Evolutionary conservation across 2,113 vertebrate genomes (phyloP).

Genomic region (Telmatochromis brachygnathus): DNA sequence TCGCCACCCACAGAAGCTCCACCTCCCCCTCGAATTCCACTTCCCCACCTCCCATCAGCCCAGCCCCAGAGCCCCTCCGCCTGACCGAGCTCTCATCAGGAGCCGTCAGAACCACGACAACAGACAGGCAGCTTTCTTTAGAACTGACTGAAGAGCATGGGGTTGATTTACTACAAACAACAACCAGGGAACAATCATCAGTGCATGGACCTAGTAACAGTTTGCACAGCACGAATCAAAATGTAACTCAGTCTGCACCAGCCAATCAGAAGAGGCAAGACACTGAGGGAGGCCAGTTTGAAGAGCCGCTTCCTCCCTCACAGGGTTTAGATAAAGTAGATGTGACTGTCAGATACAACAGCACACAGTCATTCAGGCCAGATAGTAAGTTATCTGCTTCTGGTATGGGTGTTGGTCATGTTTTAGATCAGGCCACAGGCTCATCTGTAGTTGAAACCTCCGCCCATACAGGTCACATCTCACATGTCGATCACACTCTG

Average conservation of each 20-base stretch:
- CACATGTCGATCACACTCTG: slow-evolving; percentile 73
- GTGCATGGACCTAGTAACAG: background rate
- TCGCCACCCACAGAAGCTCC: slow-evolving; percentile 58
- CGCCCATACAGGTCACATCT: slow-evolving; percentile 33
- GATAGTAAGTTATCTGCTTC: background rate
- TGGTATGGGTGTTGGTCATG: background rate
- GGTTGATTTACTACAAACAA: background rate
- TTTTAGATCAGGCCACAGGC: background rate
- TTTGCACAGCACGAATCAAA: background rate
- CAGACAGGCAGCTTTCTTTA: too few species aligned
- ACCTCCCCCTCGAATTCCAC: slow-evolving; percentile 31
- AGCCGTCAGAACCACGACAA: background rate
- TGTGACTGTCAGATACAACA: background rate
- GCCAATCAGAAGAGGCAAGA: slow-evolving; percentile 1
- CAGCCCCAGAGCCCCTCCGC: slow-evolving; percentile 13
- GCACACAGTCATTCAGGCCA: background rate
- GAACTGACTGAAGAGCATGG: background rate
- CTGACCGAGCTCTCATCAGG: background rate
- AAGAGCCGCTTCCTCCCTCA: background rate
- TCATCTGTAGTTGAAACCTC: background rate
- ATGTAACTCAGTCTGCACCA: background rate
- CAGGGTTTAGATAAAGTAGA: background rate
- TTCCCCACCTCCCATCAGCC: background rate
- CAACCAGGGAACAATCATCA: background rate
- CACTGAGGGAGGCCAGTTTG: background rate